Base-by-base conservation (phyloP, 1,140 invertebrate species). In the Plutomurus gul region DNA sequence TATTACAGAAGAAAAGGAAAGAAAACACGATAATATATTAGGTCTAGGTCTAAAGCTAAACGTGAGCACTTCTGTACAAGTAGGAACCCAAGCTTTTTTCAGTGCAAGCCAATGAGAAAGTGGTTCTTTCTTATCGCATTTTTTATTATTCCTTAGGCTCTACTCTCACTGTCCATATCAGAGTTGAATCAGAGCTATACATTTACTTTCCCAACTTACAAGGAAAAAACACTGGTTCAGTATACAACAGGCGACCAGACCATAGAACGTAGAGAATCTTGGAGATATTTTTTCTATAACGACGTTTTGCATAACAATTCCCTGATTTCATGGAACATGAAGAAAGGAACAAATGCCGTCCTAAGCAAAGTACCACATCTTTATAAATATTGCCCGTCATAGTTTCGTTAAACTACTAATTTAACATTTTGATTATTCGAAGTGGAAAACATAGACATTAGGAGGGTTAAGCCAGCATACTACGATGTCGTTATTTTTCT, bases 81-180 rank as follows among this genome's bases (percentile, higher is more conserved):
- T 25, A 51, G 47, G 25, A n/a, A 65, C 56, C 30, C 30, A 3
- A 33, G 27, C n/a, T n/a, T n/a, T n/a, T n/a, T n/a, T n/a, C n/a
- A n/a, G n/a, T n/a, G n/a, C n/a, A n/a, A n/a, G n/a, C n/a, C n/a
- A n/a, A 65, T 33, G 36, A 65, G 56, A 65, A 65, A 30, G 56
- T 65, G 56, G 13, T 30, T 65, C 56, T 65, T 65, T 65, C 56
- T 65, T 65, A 65, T 65, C 56, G 16, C 25, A 65, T 65, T 65
- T 65, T 65, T 65, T 65, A 65, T 65, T 65, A 65, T 65, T 65
- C 56, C 56, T 65, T 7, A 65, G 56, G 56, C 56, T 65, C 56
- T 33, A 65, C 56, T 65, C 56, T 65, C 56, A n/a, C 36, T 65
- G 56, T 65, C 56, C 56, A 65, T 65, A 65, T 65, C 56, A n/a